These are phyloP conservation scores for Nesometra sesokonis DNA, from an alignment of 35 echinoderm and acorn worm genomes.

Conservation along the genomic window DNA sequence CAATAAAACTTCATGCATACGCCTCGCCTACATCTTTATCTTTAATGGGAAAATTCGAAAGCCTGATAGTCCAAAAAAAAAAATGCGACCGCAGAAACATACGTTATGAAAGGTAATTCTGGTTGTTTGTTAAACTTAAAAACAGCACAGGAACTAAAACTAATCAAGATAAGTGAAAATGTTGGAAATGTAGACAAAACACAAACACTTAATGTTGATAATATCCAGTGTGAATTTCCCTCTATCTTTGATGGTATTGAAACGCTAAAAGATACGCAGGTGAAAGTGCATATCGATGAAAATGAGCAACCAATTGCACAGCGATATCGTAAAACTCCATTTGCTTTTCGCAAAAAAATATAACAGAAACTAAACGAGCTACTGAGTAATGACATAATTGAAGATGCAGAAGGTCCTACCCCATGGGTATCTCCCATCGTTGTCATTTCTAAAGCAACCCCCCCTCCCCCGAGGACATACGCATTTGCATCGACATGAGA, in stretches of 20 bases:
- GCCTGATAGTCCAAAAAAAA: neutral
- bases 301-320: neutral
- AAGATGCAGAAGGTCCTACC: conserved; percentile 30
- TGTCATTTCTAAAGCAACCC: conserved; percentile 34
- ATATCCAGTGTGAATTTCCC: neutral
- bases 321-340: too few species aligned
- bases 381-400: conserved; percentile 28
- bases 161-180: neutral
- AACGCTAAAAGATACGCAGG: neutral
- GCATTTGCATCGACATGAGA: conserved; percentile 58
- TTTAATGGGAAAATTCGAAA: conserved; percentile 12
- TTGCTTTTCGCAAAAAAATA: neutral
- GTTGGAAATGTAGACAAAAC: neutral
- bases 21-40: too few species aligned
- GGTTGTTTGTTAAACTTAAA: conserved; percentile 1
- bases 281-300: neutral
- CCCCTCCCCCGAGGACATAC: conserved; percentile 36
- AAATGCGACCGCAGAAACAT: neutral
- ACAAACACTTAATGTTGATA: too few species aligned
- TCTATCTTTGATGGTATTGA: neutral
- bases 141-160: conserved; percentile 22
- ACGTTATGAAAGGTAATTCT: neutral
- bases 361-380: neutral
- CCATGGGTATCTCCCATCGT: conserved; percentile 43
- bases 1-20: too few species aligned